A percentile compares a stretch with the other conserved stretches of the same genome.
phyloP scores from a whole-genome alignment of 2,797 vertebrate genomes.

The Ctenochaetus hawaiiensis region DNA sequence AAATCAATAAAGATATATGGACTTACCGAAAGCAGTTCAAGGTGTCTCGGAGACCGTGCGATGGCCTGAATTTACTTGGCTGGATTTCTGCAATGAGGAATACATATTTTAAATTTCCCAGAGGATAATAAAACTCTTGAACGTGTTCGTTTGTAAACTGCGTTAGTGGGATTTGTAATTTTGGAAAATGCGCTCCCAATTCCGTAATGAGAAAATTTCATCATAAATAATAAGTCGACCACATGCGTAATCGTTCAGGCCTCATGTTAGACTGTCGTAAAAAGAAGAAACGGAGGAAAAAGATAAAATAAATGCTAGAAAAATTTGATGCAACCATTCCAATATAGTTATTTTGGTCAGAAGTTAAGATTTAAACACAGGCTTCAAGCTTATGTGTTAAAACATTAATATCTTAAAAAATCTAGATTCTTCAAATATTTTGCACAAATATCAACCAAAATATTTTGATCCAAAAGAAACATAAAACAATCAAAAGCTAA shows the following conservation, averaged over 20 bases:
- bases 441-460: not conserved
- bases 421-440: not conserved
- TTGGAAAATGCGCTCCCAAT: not conserved
- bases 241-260: constrained; percentile 1
- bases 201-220: not conserved
- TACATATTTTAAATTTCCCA: constrained; percentile 31
- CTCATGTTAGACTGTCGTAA: not conserved
- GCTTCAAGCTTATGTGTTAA: not conserved
- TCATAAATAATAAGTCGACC: not conserved
- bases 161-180: not conserved
- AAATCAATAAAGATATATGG: constrained; percentile 84
- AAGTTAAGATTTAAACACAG: not conserved
- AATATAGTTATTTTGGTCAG: not conserved
- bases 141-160: not conserved
- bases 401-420: not conserved
- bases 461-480: not conserved
- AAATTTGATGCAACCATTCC: not conserved
- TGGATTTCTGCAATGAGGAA: constrained; percentile 79
- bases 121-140: not conserved
- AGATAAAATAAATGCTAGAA: not conserved
- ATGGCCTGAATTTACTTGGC: constrained; percentile 72
- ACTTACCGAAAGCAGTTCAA: constrained; percentile 83
- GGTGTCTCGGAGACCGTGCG: constrained; percentile 69
- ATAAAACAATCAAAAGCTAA: not conserved
- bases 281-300: not conserved